A percentile compares a stretch with the other conserved stretches of the same genome.
Evolutionary conservation across 2,888 invertebrate species (phyloP).

Genomic region (Agonopterix arenella): DNA sequence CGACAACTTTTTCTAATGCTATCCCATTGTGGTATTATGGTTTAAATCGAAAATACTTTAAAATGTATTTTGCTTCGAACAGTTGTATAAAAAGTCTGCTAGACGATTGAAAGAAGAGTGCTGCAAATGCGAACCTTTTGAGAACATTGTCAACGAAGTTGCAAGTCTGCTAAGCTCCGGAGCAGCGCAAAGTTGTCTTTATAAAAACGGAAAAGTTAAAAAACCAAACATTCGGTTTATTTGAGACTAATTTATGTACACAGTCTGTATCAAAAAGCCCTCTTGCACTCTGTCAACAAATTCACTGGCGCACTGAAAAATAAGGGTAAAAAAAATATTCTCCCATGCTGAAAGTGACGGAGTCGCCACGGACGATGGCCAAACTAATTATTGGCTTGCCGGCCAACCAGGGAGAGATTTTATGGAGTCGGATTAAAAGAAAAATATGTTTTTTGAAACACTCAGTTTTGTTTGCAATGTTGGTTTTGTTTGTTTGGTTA

Average conservation of each 20-base stretch:
- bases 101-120: too few species aligned
- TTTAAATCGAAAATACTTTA: too few species aligned
- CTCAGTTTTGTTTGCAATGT: not conserved
- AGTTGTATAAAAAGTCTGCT: too few species aligned
- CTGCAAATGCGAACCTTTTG: too few species aligned
- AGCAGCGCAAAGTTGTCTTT: too few species aligned
- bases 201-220: not conserved
- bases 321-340: not conserved
- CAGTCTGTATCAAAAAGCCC: not conserved
- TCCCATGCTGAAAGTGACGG: conserved; percentile 4
- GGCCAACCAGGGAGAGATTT: conserved; percentile 3
- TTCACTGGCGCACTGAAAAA: conserved; percentile 2
- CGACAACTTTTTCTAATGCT: too few species aligned
- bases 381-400: conserved; percentile 11
- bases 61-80: too few species aligned
- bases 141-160: too few species aligned
- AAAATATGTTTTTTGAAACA: too few species aligned
- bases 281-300: conserved; percentile 6
- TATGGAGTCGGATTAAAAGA: not conserved
- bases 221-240: not conserved
- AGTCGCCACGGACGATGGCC: conserved; percentile 4
- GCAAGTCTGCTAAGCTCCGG: too few species aligned
- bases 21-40: too few species aligned
- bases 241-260: conserved; percentile 1
- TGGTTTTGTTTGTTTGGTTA: not conserved